Conservation (phyloP, 2,113 vertebrate species). For the Silurus glanis region DNA sequence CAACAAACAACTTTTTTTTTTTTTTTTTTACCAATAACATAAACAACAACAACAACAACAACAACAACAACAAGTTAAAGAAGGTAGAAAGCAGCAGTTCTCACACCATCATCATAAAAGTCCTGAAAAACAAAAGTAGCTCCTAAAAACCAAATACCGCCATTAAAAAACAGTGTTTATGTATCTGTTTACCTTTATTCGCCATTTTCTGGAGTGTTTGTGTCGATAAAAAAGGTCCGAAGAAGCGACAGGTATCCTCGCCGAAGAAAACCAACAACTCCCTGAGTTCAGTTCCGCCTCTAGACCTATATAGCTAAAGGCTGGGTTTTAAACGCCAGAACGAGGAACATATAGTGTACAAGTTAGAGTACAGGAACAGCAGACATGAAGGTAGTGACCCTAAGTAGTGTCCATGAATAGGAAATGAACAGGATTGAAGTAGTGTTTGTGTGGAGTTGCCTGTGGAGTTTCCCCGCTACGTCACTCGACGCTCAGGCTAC, state of each 20-base stretch:
- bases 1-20: background rate
- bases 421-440: too few relatives aligned
- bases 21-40: background rate
- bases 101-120: background rate
- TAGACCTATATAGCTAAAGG: too few relatives aligned
- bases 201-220: background rate
- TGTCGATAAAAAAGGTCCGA: background rate
- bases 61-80: background rate
- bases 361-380: background rate
- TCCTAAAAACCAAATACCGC: background rate
- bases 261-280: background rate
- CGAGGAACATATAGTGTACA: background rate
- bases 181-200: background rate
- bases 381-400: too few relatives aligned
- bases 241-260: too few relatives aligned
- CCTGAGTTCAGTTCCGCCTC: background rate
- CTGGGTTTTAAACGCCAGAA: background rate
- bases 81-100: background rate
- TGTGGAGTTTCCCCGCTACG: too few relatives aligned
- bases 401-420: too few relatives aligned
- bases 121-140: background rate
- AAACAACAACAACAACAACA: background rate
- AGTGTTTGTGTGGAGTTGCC: too few relatives aligned
- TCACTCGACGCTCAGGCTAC: too few relatives aligned
- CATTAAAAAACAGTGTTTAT: background rate